Conservation (phyloP, 2,113 vertebrate genomes). For the Sardina pilchardus region DNA sequence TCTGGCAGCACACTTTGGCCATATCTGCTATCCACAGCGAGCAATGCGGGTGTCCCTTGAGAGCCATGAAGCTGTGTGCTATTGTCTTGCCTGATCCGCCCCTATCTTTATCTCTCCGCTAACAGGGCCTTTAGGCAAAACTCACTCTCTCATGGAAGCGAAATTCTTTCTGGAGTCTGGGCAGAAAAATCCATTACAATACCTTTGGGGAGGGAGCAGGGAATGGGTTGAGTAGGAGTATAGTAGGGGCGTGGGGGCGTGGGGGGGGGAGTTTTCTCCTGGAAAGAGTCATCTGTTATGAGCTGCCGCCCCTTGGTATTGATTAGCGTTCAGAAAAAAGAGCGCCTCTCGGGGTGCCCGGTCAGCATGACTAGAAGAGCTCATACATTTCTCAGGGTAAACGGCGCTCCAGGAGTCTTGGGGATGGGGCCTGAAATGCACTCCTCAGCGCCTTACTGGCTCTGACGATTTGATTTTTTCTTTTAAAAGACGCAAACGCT, state of each 20-base stretch:
- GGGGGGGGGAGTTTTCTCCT: background rate
- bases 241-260: background rate
- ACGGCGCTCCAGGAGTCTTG: conserved; percentile 31
- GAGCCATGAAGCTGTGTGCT: background rate
- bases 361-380: conserved; percentile 31
- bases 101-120: background rate
- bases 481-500: background rate
- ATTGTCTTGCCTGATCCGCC: background rate
- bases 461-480: background rate
- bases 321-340: conserved; percentile 37
- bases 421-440: conserved; percentile 5
- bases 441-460: background rate
- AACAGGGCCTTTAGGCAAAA: background rate
- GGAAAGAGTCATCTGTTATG: conserved; percentile 35
- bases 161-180: conserved; percentile 12
- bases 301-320: conserved; percentile 36
- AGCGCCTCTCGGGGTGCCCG: conserved; percentile 21
- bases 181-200: conserved; percentile 38
- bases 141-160: background rate
- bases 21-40: background rate
- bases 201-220: conserved; percentile 15
- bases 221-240: background rate
- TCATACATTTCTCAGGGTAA: conserved; percentile 37
- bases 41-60: background rate
- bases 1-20: background rate